Conservation (phyloP, 2,888 invertebrate species). For the Heteromurus nitidus region DNA sequence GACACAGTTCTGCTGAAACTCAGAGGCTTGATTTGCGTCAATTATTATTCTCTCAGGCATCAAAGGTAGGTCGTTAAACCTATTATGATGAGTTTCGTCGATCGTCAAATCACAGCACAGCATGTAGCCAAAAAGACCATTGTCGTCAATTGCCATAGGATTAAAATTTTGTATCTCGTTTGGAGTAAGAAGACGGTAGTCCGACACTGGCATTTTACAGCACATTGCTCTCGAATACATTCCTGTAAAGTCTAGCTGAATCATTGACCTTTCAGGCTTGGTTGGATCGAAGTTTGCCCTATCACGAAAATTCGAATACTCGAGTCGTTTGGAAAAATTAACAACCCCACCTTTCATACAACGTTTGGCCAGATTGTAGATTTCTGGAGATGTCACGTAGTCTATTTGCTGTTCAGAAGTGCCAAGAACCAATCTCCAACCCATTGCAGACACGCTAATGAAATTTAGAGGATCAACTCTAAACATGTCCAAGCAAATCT, state of each 20-base stretch:
- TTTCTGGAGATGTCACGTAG: background rate
- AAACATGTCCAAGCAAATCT: background rate
- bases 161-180: constrained; percentile 11
- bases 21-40: background rate
- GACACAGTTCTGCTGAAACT: background rate
- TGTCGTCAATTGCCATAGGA: background rate
- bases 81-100: background rate
- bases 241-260: background rate
- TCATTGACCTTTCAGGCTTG: background rate
- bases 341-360: background rate
- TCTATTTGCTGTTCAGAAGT: constrained; percentile 5
- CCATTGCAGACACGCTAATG: background rate
- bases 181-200: background rate
- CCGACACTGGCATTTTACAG: background rate
- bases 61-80: background rate
- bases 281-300: background rate
- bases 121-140: constrained; percentile 21
- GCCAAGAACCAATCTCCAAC: background rate
- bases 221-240: background rate
- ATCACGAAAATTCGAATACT: background rate
- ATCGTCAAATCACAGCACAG: background rate
- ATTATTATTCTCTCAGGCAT: constrained; percentile 8
- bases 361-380: background rate
- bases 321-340: background rate
- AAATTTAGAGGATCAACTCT: background rate